These are phyloP conservation scores for Cichladusa arquata DNA, from an alignment of 2,113 vertebrate species.

Conservation along the genomic window DNA sequence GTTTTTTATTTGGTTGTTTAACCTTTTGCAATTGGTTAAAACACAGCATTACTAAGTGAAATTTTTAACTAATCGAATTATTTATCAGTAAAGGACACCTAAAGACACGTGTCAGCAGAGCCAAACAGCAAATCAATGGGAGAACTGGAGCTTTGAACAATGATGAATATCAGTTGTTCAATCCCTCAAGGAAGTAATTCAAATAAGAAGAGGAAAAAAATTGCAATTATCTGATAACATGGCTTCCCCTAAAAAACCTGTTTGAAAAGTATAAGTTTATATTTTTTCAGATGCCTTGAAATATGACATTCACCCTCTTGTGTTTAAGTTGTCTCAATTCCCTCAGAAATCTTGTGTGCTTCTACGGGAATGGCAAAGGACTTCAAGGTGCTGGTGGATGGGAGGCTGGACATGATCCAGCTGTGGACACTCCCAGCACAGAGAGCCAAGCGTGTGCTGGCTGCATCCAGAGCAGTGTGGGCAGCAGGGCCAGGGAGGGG, in stretches of 20 bases:
- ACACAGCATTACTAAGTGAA: background rate
- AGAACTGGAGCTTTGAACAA: background rate
- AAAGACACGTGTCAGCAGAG: background rate
- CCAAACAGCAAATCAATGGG: background rate
- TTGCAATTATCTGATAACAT: background rate
- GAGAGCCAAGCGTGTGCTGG: background rate
- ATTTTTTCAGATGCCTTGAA: background rate
- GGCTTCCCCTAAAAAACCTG: background rate
- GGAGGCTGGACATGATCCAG: background rate
- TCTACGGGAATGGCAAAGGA: background rate
- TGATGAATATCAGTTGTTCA: background rate
- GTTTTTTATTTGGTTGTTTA: background rate
- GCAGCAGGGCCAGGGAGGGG: background rate
- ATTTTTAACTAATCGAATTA: background rate
- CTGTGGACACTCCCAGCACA: background rate
- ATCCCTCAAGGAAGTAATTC: background rate
- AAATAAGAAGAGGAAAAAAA: background rate
- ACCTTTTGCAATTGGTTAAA: background rate
- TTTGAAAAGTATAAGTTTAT: background rate
- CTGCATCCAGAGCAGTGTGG: background rate
- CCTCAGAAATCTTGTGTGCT: background rate
- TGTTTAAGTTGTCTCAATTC: background rate
- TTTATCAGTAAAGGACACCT: background rate
- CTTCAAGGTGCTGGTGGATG: rapidly evolving
- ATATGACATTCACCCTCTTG: rapidly evolving